Evolutionary conservation across 2,797 vertebrate species (phyloP).

Genomic region (Aselliscus stoliczkanus): DNA sequence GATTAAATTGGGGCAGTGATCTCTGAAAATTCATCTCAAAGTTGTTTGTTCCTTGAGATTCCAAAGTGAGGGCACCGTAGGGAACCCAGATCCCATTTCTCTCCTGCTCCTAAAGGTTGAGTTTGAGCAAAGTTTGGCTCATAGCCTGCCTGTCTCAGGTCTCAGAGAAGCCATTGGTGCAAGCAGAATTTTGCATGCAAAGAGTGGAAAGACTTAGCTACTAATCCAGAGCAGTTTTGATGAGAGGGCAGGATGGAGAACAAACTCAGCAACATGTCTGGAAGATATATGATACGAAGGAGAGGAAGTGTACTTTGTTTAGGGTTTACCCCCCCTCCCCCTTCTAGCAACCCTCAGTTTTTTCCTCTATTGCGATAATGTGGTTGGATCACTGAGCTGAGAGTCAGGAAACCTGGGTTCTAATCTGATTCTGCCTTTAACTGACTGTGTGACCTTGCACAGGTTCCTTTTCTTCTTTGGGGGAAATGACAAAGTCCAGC

Average conservation of each 20-base stretch:
- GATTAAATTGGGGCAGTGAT: background rate
- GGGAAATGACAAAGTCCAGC: background rate
- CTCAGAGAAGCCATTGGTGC: background rate
- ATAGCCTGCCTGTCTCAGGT: background rate
- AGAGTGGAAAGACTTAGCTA: conserved; percentile 44
- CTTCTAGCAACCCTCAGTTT: no score
- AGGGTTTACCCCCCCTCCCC: background rate
- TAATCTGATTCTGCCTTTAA: background rate
- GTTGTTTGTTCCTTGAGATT: background rate
- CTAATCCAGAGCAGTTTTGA: conserved; percentile 58
- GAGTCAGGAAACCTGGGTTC: background rate
- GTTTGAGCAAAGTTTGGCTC: background rate
- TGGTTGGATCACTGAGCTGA: background rate
- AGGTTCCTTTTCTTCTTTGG: background rate
- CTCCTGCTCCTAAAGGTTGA: background rate
- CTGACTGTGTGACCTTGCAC: background rate
- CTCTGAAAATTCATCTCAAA: background rate
- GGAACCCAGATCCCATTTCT: background rate
- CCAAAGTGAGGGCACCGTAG: background rate
- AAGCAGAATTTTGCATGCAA: conserved; percentile 37
- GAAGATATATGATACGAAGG: background rate
- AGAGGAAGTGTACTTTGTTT: background rate
- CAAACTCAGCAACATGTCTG: background rate
- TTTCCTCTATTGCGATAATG: background rate
- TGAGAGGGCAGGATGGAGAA: conserved; percentile 42